Evolutionary conservation across 2,113 vertebrate species (phyloP).

Genomic region (Aspiorhynchus laticeps): DNA sequence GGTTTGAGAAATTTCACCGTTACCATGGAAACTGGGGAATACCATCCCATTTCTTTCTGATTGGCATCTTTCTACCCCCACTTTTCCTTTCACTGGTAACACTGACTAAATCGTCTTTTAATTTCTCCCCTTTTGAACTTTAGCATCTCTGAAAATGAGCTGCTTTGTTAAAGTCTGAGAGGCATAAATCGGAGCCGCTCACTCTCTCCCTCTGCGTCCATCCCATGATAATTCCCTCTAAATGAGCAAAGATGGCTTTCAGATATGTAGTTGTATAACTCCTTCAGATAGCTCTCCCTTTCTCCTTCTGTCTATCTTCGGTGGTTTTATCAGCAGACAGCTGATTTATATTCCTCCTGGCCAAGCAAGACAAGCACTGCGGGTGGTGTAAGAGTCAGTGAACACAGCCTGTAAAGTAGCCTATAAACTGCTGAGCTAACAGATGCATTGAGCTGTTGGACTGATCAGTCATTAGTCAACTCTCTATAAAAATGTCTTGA

Average conservation of each 20-base stretch:
- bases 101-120: constrained; percentile 32
- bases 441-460: constrained; percentile 13
- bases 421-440: constrained; percentile 44
- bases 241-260: constrained; percentile 52
- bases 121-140: constrained; percentile 31
- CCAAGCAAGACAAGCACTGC: constrained; percentile 45
- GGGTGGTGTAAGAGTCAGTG: constrained; percentile 39
- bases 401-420: constrained; percentile 40
- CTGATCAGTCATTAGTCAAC: constrained; percentile 29
- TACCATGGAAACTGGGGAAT: constrained; percentile 79
- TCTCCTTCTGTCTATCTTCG: not conserved
- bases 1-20: constrained; percentile 58
- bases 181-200: not conserved
- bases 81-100: not conserved
- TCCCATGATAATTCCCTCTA: constrained; percentile 38
- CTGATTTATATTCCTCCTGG: constrained; percentile 52
- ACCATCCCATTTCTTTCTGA: constrained; percentile 59
- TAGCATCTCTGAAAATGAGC: constrained; percentile 43
- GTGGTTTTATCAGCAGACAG: constrained; percentile 46
- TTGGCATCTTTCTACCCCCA: constrained; percentile 28
- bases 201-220: constrained; percentile 9
- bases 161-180: constrained; percentile 32
- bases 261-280: constrained; percentile 37
- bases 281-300: constrained; percentile 22
- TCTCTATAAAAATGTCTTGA: constrained; percentile 9